Evolutionary conservation across 2,113 vertebrate species (phyloP), one percentile per base, ranked within the genome.

Genomic region (Brachirus orientalis): DNA sequence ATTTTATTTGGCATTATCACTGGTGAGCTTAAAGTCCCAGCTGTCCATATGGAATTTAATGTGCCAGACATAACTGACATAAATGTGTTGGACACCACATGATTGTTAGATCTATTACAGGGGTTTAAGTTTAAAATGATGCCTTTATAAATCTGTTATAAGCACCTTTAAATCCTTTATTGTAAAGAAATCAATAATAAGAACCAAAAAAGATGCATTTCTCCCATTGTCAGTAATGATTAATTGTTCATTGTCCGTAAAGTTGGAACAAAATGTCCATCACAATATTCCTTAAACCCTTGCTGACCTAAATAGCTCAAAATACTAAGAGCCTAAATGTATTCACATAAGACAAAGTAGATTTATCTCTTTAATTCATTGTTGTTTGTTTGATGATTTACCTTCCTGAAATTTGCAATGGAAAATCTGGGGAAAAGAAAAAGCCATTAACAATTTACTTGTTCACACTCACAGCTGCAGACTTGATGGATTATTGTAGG

Each of bases 1-100:
- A 54, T 79, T 88, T 87, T 78, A 85, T 90, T 89, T 89, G 79
- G 62, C 63, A 50, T 82, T 80, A 85, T 85, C 83, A 80, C 69
- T 72, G 79, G 72, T 48, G 40, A 67, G 80, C 77, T 86, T 78
- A 83, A 78, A 72, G 70, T 69, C 65, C 60, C 28, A 33, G 65
- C 33, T 14, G 38, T 71, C 66, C 53, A 64, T 73, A 58, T 68
- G 62, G 72, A 79, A 66, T 66, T 69, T 45, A 36, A 43, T 54
- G 59, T 77, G 77, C 77, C 57, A 77, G 70, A 73, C 43, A 33
- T 9, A 10, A 36, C 56, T 72, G 75, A 59, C 62, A 72, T 40
- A 36, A 10, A 19, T 18, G 48, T 56, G 65, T 44, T 82, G 60
- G 36, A 38, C 54, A 60, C 40, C 28, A 19, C 1, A 3, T 4